Percentiles rank a stretch among this genome's conserved stretches.
These are phyloP conservation scores for Ectropis crepuscularia DNA, from an alignment of 2,888 invertebrate genomes.

Conservation along the genomic window DNA sequence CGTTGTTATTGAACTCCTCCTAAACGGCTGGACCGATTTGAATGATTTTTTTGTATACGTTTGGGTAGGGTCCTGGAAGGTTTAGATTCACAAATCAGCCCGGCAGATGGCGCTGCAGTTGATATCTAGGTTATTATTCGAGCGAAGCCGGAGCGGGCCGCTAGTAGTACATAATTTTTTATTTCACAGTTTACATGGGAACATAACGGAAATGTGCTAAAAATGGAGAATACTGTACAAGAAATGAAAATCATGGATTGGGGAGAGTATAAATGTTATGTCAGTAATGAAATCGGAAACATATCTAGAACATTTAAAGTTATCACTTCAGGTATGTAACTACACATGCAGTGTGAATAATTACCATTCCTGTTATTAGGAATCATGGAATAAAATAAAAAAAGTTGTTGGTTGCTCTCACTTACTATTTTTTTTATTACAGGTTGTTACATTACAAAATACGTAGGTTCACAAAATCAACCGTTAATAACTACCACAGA, in stretches of 20 bases:
- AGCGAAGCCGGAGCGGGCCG: too few species aligned
- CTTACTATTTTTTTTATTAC: not conserved
- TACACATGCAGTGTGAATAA: not conserved
- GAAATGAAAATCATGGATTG: conserved; percentile 26
- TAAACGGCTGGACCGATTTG: too few species aligned
- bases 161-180: too few species aligned
- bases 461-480: conserved; percentile 2
- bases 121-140: too few species aligned
- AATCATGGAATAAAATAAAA: not conserved
- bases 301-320: conserved; percentile 28
- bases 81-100: too few species aligned
- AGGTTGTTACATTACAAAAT: conserved; percentile 19
- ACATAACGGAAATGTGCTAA: conserved; percentile 30
- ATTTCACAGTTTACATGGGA: conserved; percentile 38
- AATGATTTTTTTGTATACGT: too few species aligned
- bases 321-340: conserved; percentile 20
- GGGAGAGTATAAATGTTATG: conserved; percentile 41
- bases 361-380: not conserved
- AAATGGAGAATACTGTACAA: not conserved
- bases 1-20: too few species aligned
- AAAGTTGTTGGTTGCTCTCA: not conserved
- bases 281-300: conserved; percentile 37
- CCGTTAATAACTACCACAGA: conserved; percentile 6
- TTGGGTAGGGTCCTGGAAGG: too few species aligned
- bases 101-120: too few species aligned